A percentile compares a stretch with the other conserved stretches of the same genome.
phyloP scores from a whole-genome alignment of 2,113 vertebrate species.

The Cyanistes caeruleus region DNA sequence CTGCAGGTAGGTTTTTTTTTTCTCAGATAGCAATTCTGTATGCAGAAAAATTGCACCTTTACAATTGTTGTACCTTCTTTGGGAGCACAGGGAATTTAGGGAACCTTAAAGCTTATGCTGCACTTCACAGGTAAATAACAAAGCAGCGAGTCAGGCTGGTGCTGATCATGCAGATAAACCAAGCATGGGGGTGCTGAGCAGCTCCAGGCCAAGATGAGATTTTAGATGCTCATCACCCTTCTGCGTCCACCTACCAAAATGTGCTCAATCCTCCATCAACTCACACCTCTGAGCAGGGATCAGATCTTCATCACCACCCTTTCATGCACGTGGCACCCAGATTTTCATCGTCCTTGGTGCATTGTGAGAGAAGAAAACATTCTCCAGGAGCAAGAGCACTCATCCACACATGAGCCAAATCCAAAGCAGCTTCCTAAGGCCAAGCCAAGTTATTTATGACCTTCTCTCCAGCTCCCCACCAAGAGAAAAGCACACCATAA shows the following conservation, averaged over 20 bases:
- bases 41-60: neutral
- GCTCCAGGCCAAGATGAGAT: neutral
- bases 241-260: neutral
- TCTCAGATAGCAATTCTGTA: neutral
- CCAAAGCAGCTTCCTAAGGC: neutral
- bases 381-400: neutral
- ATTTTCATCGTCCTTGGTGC: fast-evolving
- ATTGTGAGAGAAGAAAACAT: neutral
- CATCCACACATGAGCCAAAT: fast-evolving
- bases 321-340: fast-evolving
- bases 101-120: neutral
- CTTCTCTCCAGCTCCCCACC: neutral
- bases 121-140: neutral
- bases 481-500: neutral
- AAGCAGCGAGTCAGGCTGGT: neutral
- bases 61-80: neutral
- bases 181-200: neutral
- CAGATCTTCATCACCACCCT: fast-evolving
- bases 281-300: too few relatives aligned
- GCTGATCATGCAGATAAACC: neutral
- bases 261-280: neutral
- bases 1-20: neutral
- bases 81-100: neutral
- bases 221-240: neutral
- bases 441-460: neutral